Conservation (phyloP, 2,113 vertebrate genomes). For the Pseudorhombus dupliciocellatus region DNA sequence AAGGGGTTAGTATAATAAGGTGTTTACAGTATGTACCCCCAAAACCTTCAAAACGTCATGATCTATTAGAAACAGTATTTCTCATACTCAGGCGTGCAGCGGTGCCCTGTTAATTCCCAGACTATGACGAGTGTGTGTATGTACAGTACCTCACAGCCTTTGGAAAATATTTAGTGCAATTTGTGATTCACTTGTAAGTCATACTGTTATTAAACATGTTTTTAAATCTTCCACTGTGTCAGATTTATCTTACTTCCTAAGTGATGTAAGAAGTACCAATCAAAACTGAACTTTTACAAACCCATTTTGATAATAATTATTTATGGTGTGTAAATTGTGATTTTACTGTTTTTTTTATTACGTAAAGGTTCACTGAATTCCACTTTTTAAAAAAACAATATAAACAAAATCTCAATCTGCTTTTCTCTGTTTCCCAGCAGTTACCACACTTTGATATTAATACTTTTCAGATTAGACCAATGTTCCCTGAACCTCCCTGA, state of each 20-base stretch:
- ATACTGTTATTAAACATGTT: neutral
- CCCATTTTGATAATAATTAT: neutral
- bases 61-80: constrained; percentile 44
- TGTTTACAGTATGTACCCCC: constrained; percentile 31
- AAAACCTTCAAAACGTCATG: constrained; percentile 34
- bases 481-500: neutral
- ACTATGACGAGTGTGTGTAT: neutral
- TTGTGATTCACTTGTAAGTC: constrained; percentile 13
- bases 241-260: constrained; percentile 3
- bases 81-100: constrained; percentile 26
- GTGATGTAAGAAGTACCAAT: neutral
- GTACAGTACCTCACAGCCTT: constrained; percentile 4
- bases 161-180: constrained; percentile 19
- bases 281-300: neutral
- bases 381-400: too few relatives aligned
- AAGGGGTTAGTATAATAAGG: constrained; percentile 19
- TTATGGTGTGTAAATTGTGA: neutral
- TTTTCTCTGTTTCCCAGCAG: neutral
- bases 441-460: neutral
- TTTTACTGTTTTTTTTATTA: neutral
- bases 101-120: constrained; percentile 19
- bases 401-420: neutral
- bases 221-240: neutral
- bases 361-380: neutral
- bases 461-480: neutral